phyloP scores from a whole-genome alignment of 2,797 vertebrate species.

The Austrolebias charrua region DNA sequence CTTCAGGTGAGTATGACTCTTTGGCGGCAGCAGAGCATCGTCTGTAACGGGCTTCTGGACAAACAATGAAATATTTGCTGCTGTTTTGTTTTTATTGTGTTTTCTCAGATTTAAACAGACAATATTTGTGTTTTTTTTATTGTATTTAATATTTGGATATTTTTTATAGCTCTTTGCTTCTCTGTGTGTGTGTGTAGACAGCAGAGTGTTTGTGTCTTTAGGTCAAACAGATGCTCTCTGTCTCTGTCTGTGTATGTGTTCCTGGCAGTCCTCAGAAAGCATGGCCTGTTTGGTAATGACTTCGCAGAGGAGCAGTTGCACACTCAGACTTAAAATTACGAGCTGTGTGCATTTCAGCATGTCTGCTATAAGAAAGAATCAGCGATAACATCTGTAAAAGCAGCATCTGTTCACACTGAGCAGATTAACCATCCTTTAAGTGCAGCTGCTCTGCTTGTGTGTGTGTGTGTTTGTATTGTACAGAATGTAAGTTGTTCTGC shows the following conservation, averaged over 20 bases:
- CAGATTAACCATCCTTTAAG: constrained; percentile 33
- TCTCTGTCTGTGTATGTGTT: constrained; percentile 29
- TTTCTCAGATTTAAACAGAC: constrained; percentile 2
- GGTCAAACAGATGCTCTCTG: constrained; percentile 51
- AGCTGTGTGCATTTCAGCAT: constrained; percentile 20
- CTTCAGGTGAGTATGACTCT: constrained; percentile 65
- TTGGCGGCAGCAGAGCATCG: constrained; percentile 4
- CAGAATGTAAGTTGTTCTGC: constrained; percentile 69
- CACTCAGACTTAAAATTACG: constrained; percentile 17
- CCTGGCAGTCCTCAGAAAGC: constrained; percentile 26
- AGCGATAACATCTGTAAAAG: constrained; percentile 34
- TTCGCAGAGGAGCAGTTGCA: constrained; percentile 30
- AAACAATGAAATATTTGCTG: background rate
- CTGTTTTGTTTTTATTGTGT: background rate
- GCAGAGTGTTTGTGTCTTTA: constrained; percentile 36
- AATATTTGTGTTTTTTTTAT: constrained; percentile 10
- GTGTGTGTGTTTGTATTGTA: constrained; percentile 49
- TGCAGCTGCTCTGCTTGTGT: constrained; percentile 31
- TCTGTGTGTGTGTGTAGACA: constrained; percentile 6
- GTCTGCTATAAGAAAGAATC: constrained; percentile 7
- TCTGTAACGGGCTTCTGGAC: constrained; percentile 1
- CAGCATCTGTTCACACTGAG: constrained; percentile 39
- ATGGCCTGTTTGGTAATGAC: constrained; percentile 49
- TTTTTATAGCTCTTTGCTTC: background rate
- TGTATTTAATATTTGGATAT: background rate